Conservation (phyloP, 2,113 vertebrate genomes). For the Capra hircus region DNA sequence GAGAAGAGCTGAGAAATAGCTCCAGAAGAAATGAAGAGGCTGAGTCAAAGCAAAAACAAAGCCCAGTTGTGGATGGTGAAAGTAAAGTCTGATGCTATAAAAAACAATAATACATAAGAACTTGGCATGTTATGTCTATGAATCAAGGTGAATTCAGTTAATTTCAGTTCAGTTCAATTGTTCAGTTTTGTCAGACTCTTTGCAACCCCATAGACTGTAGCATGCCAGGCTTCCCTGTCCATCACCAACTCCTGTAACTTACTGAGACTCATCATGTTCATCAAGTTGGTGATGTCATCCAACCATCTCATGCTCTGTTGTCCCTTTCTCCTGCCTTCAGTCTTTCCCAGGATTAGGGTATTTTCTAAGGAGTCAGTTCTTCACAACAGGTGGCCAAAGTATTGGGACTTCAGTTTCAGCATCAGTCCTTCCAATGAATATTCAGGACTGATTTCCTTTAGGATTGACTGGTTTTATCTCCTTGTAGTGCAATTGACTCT, state of each 20-base stretch:
- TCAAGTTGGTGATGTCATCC: not conserved
- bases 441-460: not conserved
- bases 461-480: not conserved
- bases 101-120: not conserved
- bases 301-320: not conserved
- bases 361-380: not conserved
- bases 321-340: not conserved
- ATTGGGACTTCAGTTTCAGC: not conserved
- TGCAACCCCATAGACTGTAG: not conserved
- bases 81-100: not conserved
- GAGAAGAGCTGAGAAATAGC: not conserved
- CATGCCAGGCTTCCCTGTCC: not conserved
- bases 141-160: not conserved
- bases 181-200: not conserved
- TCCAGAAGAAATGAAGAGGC: not conserved
- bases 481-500: not conserved
- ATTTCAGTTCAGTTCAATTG: not conserved
- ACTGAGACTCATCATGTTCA: not conserved
- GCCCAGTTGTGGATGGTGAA: not conserved
- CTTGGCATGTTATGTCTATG: not conserved
- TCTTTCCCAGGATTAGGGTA: not conserved
- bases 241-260: not conserved
- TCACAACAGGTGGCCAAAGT: not conserved
- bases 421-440: not conserved
- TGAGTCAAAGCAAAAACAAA: not conserved